A percentile compares a stretch with the other conserved stretches of the same genome.
Conservation (phyloP, 2,113 vertebrate genomes). For the Menidia beryllina region DNA sequence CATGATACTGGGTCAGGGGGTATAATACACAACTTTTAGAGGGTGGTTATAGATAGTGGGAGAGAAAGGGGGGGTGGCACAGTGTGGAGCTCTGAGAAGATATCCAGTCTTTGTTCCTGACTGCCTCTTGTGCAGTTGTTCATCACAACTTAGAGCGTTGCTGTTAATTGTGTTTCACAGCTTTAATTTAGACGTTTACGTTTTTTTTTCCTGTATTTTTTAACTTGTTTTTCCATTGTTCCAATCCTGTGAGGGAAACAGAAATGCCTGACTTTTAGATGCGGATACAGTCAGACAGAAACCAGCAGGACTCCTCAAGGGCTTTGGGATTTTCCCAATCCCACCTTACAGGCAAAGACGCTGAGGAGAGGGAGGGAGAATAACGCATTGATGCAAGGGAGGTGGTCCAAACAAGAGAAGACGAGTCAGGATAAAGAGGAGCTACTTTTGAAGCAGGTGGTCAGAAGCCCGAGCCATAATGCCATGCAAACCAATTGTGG, state of each 20-base stretch:
- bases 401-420: conserved; percentile 48
- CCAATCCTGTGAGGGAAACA: not conserved
- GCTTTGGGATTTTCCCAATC: conserved; percentile 63
- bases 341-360: conserved; percentile 52
- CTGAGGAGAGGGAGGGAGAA: conserved; percentile 11
- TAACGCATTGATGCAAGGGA: conserved; percentile 39
- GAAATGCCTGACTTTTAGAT: not conserved
- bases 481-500: conserved; percentile 7
- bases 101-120: conserved; percentile 68
- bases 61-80: conserved; percentile 27
- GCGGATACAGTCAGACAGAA: conserved; percentile 24
- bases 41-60: conserved; percentile 46
- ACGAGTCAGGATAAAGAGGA: conserved; percentile 47
- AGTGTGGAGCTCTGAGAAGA: conserved; percentile 39
- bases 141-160: too few species aligned
- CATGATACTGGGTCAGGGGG: conserved; percentile 63
- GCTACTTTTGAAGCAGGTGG: too few species aligned
- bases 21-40: conserved; percentile 56
- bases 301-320: conserved; percentile 60
- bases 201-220: too few species aligned
- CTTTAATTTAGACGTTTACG: too few species aligned
- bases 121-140: conserved; percentile 22
- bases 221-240: conserved; percentile 4
- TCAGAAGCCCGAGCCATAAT: conserved; percentile 28
- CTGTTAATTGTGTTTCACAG: too few species aligned